Conservation (phyloP, 2,888 invertebrate species). For the Onthophagus sagittarius region DNA sequence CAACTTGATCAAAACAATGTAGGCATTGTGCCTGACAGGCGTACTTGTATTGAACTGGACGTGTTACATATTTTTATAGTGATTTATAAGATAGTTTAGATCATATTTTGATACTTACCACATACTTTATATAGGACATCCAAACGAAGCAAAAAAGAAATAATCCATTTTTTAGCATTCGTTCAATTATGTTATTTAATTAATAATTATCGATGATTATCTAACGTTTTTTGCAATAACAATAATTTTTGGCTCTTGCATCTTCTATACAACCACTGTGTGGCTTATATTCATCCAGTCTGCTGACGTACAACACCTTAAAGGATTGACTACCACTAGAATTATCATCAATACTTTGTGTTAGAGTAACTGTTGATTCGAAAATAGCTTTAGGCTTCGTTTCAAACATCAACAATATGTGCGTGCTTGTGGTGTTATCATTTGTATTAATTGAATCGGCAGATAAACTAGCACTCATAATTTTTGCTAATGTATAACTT, state of each 20-base stretch:
- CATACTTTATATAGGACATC: too few species aligned
- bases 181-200: too few species aligned
- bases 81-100: too few species aligned
- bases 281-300: conserved; percentile 53
- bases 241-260: conserved; percentile 55
- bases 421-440: conserved; percentile 42
- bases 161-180: too few species aligned
- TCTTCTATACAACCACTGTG: conserved; percentile 55
- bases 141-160: too few species aligned
- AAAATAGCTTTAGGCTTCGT: conserved; percentile 65
- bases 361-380: conserved; percentile 62
- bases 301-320: conserved; percentile 59
- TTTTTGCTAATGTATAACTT: conserved; percentile 38
- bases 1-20: too few species aligned
- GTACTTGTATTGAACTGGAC: too few species aligned
- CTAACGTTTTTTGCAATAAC: conserved; percentile 47
- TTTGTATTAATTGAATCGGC: conserved; percentile 20
- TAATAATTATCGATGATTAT: neutral
- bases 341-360: conserved; percentile 29
- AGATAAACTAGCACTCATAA: conserved; percentile 36
- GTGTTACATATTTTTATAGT: too few species aligned
- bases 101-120: too few species aligned
- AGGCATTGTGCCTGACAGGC: too few species aligned
- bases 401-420: conserved; percentile 64
- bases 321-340: conserved; percentile 36